Percentiles rank a stretch among this genome's conserved stretches.
These are phyloP conservation scores for Podiceps cristatus DNA, from an alignment of 2,113 vertebrate species.

Conservation along the genomic window DNA sequence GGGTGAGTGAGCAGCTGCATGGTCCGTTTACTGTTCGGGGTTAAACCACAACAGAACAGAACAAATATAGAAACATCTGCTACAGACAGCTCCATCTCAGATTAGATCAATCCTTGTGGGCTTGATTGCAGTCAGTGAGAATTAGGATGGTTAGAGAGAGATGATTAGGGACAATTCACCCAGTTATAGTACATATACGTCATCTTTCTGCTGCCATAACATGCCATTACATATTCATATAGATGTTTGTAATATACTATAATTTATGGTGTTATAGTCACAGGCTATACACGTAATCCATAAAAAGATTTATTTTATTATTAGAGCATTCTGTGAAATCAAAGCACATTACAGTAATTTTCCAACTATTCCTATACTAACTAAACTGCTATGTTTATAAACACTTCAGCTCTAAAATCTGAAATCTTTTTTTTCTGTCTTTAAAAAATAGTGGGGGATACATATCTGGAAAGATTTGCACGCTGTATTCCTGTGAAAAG, in stretches of 20 bases:
- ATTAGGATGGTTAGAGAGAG: constrained; percentile 45
- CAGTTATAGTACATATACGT: constrained; percentile 1
- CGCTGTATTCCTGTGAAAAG: neutral
- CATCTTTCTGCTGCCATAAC: constrained; percentile 37
- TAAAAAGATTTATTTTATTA: constrained; percentile 52
- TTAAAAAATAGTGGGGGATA: neutral
- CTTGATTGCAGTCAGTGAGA: constrained; percentile 52
- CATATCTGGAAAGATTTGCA: neutral
- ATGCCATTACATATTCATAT: constrained; percentile 39
- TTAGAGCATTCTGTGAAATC: constrained; percentile 24
- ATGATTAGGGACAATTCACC: constrained; percentile 49
- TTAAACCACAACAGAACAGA: neutral
- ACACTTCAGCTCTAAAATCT: neutral
- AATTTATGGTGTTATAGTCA: constrained; percentile 30
- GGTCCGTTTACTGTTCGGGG: too few species aligned
- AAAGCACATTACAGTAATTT: constrained; percentile 42
- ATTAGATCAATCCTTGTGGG: constrained; percentile 35
- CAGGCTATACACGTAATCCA: neutral
- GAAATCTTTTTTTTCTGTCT: neutral
- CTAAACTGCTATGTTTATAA: neutral
- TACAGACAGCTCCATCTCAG: constrained; percentile 17
- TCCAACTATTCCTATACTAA: neutral
- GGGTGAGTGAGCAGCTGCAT: too few species aligned
- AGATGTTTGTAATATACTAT: constrained; percentile 18
- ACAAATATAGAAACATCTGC: constrained; percentile 58